Percentiles rank a stretch among this genome's conserved stretches.
These are phyloP conservation scores for Pocillopora verrucosa DNA, from an alignment of 64 coral and sea anemone species.

Conservation along the genomic window DNA sequence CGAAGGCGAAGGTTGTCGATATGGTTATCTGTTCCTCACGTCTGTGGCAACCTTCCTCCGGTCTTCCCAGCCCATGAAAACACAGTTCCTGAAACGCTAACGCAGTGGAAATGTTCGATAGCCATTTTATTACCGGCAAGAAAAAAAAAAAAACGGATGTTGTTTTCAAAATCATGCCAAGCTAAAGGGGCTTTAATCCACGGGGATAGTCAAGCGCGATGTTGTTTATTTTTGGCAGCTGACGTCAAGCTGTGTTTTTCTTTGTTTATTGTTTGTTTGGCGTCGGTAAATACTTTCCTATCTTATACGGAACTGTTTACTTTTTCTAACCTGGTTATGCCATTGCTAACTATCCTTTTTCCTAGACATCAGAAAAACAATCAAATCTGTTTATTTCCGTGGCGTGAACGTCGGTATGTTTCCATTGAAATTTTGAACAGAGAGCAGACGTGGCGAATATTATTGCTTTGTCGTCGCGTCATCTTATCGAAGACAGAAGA, in stretches of 20 bases:
- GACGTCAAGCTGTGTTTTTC: background rate
- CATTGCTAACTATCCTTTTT: background rate
- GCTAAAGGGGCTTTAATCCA: background rate
- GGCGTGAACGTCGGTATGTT: background rate
- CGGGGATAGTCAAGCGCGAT: background rate
- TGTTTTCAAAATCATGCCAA: background rate
- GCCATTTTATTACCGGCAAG: background rate
- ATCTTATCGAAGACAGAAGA: no score
- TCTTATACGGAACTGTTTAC: no score
- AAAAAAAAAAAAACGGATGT: background rate
- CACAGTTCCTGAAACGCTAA: background rate
- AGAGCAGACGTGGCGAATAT: background rate
- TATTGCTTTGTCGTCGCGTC: no score
- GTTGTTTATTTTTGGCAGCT: background rate
- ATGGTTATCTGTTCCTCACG: background rate
- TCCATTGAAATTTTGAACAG: background rate
- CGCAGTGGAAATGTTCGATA: background rate
- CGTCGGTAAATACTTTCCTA: no score
- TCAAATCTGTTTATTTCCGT: background rate
- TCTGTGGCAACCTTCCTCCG: background rate
- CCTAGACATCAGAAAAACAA: background rate
- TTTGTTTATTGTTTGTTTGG: background rate
- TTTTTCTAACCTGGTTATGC: no score
- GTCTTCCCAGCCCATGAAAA: background rate
- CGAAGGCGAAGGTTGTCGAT: background rate